A percentile compares a stretch with the other conserved stretches of the same genome.
Evolutionary conservation across 1,140 invertebrate genomes (phyloP).

Genomic region (Cryptotermes secundus): DNA sequence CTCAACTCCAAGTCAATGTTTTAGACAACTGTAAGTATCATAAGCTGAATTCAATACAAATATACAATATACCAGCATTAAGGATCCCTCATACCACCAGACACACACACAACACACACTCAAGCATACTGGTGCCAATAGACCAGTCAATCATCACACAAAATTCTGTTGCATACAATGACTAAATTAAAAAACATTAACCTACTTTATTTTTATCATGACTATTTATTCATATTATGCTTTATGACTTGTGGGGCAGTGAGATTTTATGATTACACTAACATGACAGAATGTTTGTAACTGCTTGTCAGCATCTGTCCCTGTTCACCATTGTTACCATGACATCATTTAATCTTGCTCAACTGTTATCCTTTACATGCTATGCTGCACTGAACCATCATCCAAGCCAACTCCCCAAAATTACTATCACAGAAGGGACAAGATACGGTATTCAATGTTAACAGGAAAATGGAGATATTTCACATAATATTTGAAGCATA

Average conservation of each 20-base stretch:
- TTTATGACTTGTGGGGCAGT: background rate
- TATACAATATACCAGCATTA: background rate
- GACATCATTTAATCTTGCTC: background rate
- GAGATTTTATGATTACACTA: constrained; percentile 10
- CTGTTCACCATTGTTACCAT: background rate
- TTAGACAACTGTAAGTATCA: background rate
- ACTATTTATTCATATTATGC: background rate
- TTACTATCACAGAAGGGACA: constrained; percentile 4
- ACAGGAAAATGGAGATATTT: constrained; percentile 3
- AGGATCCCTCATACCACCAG: background rate
- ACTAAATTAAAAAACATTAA: constrained; percentile 6
- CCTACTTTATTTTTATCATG: background rate
- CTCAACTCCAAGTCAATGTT: background rate
- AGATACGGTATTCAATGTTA: background rate
- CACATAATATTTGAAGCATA: background rate
- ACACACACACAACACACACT: background rate
- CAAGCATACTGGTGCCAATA: background rate
- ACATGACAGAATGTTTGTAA: background rate
- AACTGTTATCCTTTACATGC: background rate
- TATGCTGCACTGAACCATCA: background rate
- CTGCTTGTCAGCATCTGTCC: background rate
- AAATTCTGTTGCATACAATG: background rate
- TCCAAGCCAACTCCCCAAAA: background rate
- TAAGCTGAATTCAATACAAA: background rate
- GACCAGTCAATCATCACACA: background rate